Evolutionary conservation across 2,797 vertebrate genomes (phyloP).

Genomic region (Periophthalmus magnuspinnatus): DNA sequence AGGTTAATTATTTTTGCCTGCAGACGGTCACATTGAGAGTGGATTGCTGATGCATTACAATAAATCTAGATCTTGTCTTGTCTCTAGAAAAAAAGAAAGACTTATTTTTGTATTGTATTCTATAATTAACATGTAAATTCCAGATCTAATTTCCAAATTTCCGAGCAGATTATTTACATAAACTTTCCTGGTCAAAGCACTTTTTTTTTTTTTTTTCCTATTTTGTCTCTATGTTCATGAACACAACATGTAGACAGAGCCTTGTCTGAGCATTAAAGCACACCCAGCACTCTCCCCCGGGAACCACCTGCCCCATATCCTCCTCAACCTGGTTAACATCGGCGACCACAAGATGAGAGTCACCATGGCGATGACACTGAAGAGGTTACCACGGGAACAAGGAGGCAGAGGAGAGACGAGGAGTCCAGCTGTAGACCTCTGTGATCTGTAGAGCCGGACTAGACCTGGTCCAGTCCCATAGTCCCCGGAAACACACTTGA

Average conservation of each 20-base stretch:
- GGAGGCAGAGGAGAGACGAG: background rate
- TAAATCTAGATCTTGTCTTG: too few relatives aligned
- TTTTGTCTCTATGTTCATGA: background rate
- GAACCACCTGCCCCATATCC: slow-evolving; percentile 4
- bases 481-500: background rate
- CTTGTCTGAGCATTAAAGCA: background rate
- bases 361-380: slow-evolving; percentile 12
- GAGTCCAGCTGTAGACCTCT: background rate
- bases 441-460: background rate
- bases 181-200: background rate
- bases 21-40: too few relatives aligned
- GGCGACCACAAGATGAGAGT: background rate
- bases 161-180: background rate
- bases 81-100: too few relatives aligned
- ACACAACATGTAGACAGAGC: background rate
- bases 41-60: too few relatives aligned
- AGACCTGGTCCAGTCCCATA: background rate
- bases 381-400: background rate
- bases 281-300: background rate
- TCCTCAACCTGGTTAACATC: slow-evolving; percentile 1
- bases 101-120: too few relatives aligned
- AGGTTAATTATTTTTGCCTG: too few relatives aligned
- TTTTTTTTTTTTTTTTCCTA: background rate
- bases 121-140: background rate
- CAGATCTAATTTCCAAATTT: background rate